phyloP scores from a whole-genome alignment of 2,797 vertebrate species.

The Melanotaenia maccullochi region DNA sequence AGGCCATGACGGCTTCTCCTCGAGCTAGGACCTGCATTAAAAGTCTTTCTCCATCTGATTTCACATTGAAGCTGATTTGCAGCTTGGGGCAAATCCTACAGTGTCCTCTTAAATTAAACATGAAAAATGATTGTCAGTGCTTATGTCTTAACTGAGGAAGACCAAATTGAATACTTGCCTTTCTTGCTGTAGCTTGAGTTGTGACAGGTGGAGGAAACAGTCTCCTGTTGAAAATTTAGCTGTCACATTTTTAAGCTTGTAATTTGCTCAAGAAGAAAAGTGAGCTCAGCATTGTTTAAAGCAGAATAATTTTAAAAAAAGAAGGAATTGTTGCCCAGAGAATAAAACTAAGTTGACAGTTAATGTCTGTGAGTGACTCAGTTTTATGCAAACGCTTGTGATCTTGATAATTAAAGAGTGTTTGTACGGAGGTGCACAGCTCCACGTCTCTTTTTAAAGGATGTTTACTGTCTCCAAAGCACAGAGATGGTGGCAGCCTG shows the following conservation, averaged over 20 bases:
- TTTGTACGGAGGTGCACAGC: slow-evolving; percentile 72
- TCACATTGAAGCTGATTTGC: slow-evolving; percentile 45
- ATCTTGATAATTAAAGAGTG: slow-evolving; percentile 81
- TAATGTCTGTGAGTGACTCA: slow-evolving; percentile 67
- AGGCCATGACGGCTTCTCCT: slow-evolving; percentile 62
- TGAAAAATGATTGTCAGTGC: slow-evolving; percentile 42
- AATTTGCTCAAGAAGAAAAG: slow-evolving; percentile 22
- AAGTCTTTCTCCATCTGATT: slow-evolving; percentile 60
- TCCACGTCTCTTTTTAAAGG: slow-evolving; percentile 69
- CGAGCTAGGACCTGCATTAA: slow-evolving; percentile 34
- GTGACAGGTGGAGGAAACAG: slow-evolving; percentile 19
- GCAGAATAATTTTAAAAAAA: slow-evolving; percentile 15
- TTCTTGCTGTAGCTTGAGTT: neutral
- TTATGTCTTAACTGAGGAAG: slow-evolving; percentile 35
- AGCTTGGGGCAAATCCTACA: slow-evolving; percentile 47
- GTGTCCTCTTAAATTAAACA: slow-evolving; percentile 60
- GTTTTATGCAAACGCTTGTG: slow-evolving; percentile 72
- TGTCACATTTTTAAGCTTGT: slow-evolving; percentile 21
- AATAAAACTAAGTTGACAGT: slow-evolving; percentile 66
- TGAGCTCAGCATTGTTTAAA: slow-evolving; percentile 34
- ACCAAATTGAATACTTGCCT: slow-evolving; percentile 32
- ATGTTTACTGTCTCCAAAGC: slow-evolving; percentile 79
- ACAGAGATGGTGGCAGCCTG: slow-evolving; percentile 71
- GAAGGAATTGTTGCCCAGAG: slow-evolving; percentile 27
- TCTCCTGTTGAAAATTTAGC: slow-evolving; percentile 19